phyloP scores from a whole-genome alignment of 2,888 invertebrate species.

The Papilio demoleus region DNA sequence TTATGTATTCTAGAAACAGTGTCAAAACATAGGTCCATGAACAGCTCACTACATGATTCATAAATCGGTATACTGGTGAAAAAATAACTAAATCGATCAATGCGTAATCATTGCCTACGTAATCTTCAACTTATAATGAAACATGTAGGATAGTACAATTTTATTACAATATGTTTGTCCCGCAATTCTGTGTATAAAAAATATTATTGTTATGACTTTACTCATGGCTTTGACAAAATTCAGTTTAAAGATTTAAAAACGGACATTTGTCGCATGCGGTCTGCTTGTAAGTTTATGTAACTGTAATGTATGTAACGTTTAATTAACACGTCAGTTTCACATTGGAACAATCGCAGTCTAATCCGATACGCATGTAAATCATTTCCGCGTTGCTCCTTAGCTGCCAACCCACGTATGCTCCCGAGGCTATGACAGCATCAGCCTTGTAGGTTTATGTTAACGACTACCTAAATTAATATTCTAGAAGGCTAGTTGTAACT shows the following conservation, averaged over 20 bases:
- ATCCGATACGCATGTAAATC: slow-evolving; percentile 55
- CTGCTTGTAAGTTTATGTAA: not conserved
- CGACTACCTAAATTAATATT: slow-evolving; percentile 70
- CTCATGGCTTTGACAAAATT: not conserved
- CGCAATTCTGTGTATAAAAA: not conserved
- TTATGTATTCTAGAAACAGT: not conserved
- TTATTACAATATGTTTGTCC: no score
- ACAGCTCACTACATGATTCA: slow-evolving; percentile 1
- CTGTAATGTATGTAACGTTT: no score
- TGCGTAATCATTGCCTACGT: no score
- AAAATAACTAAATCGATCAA: no score
- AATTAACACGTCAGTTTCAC: slow-evolving; percentile 48
- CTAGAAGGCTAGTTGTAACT: slow-evolving; percentile 58
- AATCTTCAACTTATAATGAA: no score
- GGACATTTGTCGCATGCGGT: not conserved
- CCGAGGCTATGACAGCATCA: slow-evolving; percentile 64
- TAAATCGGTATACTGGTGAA: no score
- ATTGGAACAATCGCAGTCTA: slow-evolving; percentile 52
- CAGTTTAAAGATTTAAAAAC: not conserved
- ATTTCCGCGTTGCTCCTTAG: slow-evolving; percentile 77
- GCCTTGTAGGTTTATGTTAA: slow-evolving; percentile 56
- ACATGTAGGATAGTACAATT: no score
- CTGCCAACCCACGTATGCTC: slow-evolving; percentile 71
- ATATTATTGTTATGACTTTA: not conserved
- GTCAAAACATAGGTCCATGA: not conserved